These are phyloP conservation scores for Australoheros facetus DNA, from an alignment of 2,797 vertebrate genomes.

Conservation along the genomic window DNA sequence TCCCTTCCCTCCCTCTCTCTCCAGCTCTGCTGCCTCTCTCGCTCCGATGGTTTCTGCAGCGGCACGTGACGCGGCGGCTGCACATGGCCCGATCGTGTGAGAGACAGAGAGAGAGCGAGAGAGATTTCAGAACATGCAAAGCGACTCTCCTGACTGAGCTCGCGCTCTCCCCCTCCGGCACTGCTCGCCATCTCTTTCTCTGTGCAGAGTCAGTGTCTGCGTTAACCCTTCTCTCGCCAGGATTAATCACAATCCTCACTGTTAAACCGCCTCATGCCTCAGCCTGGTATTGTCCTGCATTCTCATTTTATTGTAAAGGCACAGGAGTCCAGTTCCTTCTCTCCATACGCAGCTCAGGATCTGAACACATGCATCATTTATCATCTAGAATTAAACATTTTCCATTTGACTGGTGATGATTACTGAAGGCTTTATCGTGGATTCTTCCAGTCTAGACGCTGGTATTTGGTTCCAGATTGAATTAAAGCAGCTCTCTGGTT, in stretches of 20 bases:
- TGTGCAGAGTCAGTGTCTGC: constrained; percentile 70
- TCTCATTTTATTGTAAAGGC: constrained; percentile 34
- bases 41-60: constrained; percentile 77
- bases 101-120: constrained; percentile 51
- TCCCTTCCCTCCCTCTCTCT: constrained; percentile 2
- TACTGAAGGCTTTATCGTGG: neutral
- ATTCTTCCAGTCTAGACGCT: constrained; percentile 21
- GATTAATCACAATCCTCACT: constrained; percentile 47
- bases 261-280: constrained; percentile 41
- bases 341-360: neutral
- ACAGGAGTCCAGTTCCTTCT: neutral
- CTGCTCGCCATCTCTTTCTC: constrained; percentile 10
- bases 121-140: constrained; percentile 77
- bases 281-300: constrained; percentile 10
- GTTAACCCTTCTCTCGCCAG: constrained; percentile 66
- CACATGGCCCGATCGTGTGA: constrained; percentile 85
- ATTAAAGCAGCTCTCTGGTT: neutral
- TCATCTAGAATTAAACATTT: neutral
- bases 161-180: constrained; percentile 37
- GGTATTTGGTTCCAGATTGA: constrained; percentile 10
- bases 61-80: constrained; percentile 81
- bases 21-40: constrained; percentile 40
- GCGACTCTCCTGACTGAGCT: constrained; percentile 32
- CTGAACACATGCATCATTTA: neutral
- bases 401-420: fast-evolving